Evolutionary conservation across 2,113 vertebrate species (phyloP), one percentile per base, ranked within the genome.

Genomic region (Protobothrops mucrosquamatus): DNA sequence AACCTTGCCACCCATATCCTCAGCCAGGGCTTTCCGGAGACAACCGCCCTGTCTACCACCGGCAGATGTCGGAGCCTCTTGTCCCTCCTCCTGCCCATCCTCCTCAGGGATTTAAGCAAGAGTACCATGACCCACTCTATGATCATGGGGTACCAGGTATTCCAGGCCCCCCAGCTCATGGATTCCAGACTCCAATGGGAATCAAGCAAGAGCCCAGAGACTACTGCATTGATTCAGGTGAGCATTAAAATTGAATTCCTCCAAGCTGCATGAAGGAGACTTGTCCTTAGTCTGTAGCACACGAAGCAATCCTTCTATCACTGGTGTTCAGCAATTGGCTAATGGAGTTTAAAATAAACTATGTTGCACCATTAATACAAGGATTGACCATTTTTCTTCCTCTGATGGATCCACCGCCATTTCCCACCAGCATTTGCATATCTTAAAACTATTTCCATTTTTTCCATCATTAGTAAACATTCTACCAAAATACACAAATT

Each of bases 121-220:
- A 99, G 95, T 98, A 99, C 94, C 97, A 98, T 0, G 99, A 99
- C 96, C 98, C 98, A 0, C 98, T 98, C 23, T 99, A 99, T 14
- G 98, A 99, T 97, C 99, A 99, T 0, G 97, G 98, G 0, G 97
- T 98, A n/a, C 95, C 97, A 2, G 96, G 98, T 94, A 95, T 98
- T 96, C 96, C 98, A 3, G 98, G 96, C 0, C 98, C 98, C 69
- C 94, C 96, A 0, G 94, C 97, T 94, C 96, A 98, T 0, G 93
- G 98, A 89, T 99, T 99, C 97, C 98, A 97, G 95, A 96, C 99
- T 93, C 97, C 98, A 7, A 96, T 99, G 98, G 98, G 98, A 97
- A 99, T 99, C 97, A 99, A 99, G 95, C 99, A 99, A 97, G 99
- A 99, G 97, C 99, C 99, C 24, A 97, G 97, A 23, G 99, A 99